Conservation (phyloP, 2,797 vertebrate species). For the Leptatherina wallacei region DNA sequence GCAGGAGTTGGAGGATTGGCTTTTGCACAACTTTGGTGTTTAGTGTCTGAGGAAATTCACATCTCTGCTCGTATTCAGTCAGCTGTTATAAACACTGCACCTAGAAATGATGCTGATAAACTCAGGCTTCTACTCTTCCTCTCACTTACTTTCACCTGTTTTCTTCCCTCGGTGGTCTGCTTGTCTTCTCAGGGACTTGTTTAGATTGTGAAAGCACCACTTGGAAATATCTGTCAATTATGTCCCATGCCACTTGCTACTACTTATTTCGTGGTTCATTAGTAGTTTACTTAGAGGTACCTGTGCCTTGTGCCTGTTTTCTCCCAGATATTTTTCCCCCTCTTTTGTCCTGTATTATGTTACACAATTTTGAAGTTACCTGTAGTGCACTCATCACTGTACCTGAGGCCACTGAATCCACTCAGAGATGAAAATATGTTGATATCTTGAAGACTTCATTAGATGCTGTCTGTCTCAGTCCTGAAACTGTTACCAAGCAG, state of each 20-base stretch:
- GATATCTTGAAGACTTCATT: no score
- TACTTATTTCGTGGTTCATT: constrained; percentile 14
- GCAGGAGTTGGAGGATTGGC: no score
- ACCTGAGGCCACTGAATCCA: no score
- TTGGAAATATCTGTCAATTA: constrained; percentile 30
- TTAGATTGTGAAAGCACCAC: constrained; percentile 43
- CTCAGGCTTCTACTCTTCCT: constrained; percentile 1
- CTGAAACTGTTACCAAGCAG: background rate
- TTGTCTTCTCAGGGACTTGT: constrained; percentile 32
- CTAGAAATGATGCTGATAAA: constrained; percentile 7
- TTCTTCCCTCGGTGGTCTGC: constrained; percentile 30
- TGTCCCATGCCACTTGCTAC: constrained; percentile 23
- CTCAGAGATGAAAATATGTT: no score
- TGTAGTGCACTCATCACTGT: no score
- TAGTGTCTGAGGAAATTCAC: background rate
- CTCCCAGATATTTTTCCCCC: background rate
- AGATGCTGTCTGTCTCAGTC: background rate
- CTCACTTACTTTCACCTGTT: constrained; percentile 13
- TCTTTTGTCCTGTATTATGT: background rate
- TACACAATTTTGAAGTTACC: no score
- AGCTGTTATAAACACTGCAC: background rate
- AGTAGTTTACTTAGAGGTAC: background rate
- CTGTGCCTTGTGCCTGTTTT: constrained; percentile 3
- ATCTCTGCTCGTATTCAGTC: background rate
- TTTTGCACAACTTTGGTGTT: background rate